phyloP scores from a whole-genome alignment of 2,113 vertebrate species.

The Carassius carassius region DNA sequence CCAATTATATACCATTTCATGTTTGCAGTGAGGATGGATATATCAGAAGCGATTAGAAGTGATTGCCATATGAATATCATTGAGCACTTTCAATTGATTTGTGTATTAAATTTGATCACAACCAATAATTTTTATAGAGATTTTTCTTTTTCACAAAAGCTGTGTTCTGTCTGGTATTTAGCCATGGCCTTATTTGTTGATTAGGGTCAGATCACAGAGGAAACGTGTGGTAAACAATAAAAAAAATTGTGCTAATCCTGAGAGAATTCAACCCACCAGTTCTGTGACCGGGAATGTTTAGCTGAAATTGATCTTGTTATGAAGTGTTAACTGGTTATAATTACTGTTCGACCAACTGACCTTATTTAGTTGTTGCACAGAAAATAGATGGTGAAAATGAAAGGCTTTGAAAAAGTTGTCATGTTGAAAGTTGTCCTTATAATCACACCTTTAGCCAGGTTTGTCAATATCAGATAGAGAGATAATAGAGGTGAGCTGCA shows the following conservation, averaged over 20 bases:
- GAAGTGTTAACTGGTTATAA: constrained; percentile 14
- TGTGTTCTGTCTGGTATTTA: constrained; percentile 1
- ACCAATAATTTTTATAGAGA: neutral
- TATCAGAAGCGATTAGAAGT: neutral
- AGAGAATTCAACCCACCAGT: neutral
- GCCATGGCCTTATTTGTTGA: neutral
- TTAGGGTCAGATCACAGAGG: neutral
- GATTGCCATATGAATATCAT: neutral
- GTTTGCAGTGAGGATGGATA: neutral
- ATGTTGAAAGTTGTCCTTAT: constrained; percentile 14
- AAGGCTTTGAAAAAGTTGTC: constrained; percentile 13
- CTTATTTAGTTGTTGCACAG: neutral
- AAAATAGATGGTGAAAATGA: neutral
- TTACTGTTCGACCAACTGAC: constrained; percentile 24
- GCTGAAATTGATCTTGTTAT: constrained; percentile 1
- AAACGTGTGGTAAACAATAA: too few species aligned
- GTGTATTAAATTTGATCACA: neutral
- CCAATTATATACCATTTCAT: neutral
- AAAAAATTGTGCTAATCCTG: neutral
- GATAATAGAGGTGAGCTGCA: constrained; percentile 20
- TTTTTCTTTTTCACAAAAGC: neutral
- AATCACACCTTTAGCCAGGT: constrained; percentile 17
- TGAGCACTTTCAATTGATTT: neutral
- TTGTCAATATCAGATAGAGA: neutral
- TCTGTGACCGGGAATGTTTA: neutral